Evolutionary conservation across 2,888 invertebrate genomes (phyloP).

Genomic region (Eristalis tenax): DNA sequence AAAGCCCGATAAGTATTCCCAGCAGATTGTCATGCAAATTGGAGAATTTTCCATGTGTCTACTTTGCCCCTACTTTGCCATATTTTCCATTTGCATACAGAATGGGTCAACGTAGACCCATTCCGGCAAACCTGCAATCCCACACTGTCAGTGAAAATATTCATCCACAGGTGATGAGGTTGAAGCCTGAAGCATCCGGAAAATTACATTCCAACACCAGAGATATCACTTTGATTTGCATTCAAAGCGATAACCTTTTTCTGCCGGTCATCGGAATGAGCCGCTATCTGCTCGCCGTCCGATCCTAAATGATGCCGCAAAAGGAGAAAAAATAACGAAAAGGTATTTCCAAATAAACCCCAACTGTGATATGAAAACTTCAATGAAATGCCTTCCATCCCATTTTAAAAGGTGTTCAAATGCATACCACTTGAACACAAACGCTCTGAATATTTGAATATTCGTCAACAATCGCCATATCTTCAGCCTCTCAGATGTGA

Average conservation of each 20-base stretch:
- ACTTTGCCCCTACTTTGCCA: too few species aligned
- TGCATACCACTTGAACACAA: conserved; percentile 25
- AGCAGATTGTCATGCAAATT: too few species aligned
- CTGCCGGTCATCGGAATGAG: not conserved
- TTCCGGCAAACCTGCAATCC: not conserved
- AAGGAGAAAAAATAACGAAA: not conserved
- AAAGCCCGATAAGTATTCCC: too few species aligned
- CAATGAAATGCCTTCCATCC: conserved; percentile 4
- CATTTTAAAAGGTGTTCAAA: conserved; percentile 7
- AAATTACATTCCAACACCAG: not conserved
- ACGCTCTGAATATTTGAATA: conserved; percentile 18
- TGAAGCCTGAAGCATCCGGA: not conserved
- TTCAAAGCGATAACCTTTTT: not conserved
- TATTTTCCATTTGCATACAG: too few species aligned
- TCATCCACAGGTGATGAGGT: not conserved
- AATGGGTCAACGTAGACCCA: not conserved
- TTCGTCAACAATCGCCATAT: conserved; percentile 17
- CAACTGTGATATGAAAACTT: conserved; percentile 19
- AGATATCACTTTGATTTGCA: not conserved
- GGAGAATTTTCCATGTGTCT: too few species aligned
- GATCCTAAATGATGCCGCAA: too few species aligned
- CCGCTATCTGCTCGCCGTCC: not conserved
- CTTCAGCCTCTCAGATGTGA: conserved; percentile 7
- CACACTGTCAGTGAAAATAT: not conserved
- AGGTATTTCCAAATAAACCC: not conserved